Conservation (phyloP, 2,113 vertebrate genomes). For the Crotalus helleri region DNA sequence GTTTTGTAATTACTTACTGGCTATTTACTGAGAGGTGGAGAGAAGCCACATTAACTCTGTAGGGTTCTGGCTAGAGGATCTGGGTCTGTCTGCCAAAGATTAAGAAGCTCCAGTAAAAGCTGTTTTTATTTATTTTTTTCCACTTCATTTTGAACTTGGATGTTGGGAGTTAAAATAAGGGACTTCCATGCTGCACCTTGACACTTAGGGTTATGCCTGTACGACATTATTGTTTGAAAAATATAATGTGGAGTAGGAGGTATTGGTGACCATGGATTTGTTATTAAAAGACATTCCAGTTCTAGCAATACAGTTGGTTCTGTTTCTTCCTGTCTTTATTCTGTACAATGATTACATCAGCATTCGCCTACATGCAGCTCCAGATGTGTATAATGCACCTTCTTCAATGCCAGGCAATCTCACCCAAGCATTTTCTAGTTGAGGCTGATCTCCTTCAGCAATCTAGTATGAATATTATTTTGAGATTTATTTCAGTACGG, state of each 20-base stretch:
- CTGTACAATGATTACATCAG: neutral
- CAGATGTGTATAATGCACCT: neutral
- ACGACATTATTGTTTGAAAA: neutral
- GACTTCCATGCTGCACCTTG: neutral
- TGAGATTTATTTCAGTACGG: neutral
- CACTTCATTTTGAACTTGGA: neutral
- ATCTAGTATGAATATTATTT: neutral
- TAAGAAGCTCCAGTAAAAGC: neutral
- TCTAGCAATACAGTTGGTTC: neutral
- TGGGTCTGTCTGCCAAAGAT: constrained; percentile 1
- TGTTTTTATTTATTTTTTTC: neutral
- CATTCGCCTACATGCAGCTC: neutral
- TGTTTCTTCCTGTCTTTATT: neutral
- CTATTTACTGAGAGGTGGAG: neutral
- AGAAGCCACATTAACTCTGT: neutral
- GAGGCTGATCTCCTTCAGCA: neutral
- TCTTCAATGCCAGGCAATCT: neutral
- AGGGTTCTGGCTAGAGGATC: neutral
- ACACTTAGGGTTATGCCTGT: neutral
- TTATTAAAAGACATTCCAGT: neutral
- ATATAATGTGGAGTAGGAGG: neutral
- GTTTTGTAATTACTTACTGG: constrained; percentile 28
- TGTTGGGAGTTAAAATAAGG: neutral
- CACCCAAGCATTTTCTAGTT: neutral
- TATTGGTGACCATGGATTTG: neutral